Evolutionary conservation across 1,140 invertebrate genomes (phyloP).

Genomic region (Hycleus cichorii): DNA sequence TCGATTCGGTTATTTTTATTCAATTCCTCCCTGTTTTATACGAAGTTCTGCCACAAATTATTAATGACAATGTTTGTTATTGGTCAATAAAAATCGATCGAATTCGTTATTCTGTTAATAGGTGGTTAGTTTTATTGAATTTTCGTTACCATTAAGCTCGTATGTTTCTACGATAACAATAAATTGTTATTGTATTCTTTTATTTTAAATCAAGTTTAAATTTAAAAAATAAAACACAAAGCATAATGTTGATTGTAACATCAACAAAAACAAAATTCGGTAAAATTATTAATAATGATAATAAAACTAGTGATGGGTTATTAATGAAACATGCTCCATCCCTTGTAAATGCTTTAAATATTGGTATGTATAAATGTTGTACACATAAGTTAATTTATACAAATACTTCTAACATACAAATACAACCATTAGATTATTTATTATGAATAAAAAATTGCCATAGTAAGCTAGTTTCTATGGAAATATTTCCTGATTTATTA

Average conservation of each 20-base stretch:
- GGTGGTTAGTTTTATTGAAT: conserved; percentile 4
- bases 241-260: conserved; percentile 17
- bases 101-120: neutral
- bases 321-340: neutral
- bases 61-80: conserved; percentile 5
- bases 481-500: neutral
- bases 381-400: neutral
- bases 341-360: conserved; percentile 4
- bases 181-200: too few relatives aligned
- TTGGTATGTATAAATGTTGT: conserved; percentile 3
- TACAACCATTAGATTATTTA: too few relatives aligned
- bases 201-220: too few relatives aligned
- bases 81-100: conserved; percentile 6
- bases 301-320: neutral
- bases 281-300: neutral
- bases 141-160: neutral
- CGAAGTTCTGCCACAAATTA: too few relatives aligned
- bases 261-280: conserved; percentile 12
- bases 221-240: too few relatives aligned
- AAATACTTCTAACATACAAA: too few relatives aligned
- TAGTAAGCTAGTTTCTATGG: neutral
- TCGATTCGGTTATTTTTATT: too few relatives aligned
- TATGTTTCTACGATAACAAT: neutral
- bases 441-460: neutral
- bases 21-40: too few relatives aligned